Percentiles rank a stretch among this genome's conserved stretches.
Conservation (phyloP, 30 jellyfish, hydroid and myxozoan genomes). For the Turritopsis rubra region DNA sequence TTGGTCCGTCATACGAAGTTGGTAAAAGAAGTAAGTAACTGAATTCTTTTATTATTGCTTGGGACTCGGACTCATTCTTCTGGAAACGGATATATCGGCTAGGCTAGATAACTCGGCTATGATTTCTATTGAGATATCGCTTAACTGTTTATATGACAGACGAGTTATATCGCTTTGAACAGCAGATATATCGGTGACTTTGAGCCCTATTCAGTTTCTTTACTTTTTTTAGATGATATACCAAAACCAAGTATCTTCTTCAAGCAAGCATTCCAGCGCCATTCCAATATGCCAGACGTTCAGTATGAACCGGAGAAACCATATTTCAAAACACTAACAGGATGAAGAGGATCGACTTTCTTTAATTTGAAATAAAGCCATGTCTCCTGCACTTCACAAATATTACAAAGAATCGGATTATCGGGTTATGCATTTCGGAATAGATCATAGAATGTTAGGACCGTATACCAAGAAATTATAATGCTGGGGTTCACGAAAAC, state of each 20-base stretch:
- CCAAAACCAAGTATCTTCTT: neutral
- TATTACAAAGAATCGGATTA: neutral
- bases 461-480: no score
- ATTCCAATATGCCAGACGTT: neutral
- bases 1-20: slow-evolving; percentile 42
- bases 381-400: neutral
- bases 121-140: no score
- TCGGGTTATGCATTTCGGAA: neutral
- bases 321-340: neutral
- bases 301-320: neutral
- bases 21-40: neutral
- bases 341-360: neutral
- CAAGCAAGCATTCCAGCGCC: neutral
- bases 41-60: no score
- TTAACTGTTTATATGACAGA: no score
- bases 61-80: no score
- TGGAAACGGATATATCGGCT: no score
- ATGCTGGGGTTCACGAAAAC: no score
- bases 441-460: neutral
- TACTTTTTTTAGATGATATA: neutral
- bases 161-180: no score
- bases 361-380: neutral
- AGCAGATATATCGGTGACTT: no score
- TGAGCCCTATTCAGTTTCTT: no score
- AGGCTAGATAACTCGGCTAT: no score